phyloP scores from a whole-genome alignment of 2,113 vertebrate species.

The Phalacrocorax brasilianus region DNA sequence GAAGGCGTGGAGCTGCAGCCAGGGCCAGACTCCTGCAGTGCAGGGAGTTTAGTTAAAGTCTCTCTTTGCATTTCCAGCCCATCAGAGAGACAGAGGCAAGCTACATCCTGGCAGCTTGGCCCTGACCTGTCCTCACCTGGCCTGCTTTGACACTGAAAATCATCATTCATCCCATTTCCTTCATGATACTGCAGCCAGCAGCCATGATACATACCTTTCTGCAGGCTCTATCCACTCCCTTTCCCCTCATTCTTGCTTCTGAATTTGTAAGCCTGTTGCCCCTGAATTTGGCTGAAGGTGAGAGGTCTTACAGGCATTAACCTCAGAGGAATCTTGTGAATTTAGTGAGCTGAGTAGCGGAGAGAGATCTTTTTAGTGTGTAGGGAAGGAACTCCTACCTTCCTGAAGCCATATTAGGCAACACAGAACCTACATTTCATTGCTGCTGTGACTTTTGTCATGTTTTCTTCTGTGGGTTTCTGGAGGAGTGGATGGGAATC shows the following conservation, averaged over 20 bases:
- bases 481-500: constrained; percentile 22
- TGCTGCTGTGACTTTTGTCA: constrained; percentile 13
- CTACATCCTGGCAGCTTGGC: neutral
- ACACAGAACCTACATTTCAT: neutral
- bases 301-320: neutral
- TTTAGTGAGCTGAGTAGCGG: neutral
- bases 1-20: neutral
- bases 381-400: neutral
- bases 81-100: neutral
- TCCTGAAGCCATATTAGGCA: neutral
- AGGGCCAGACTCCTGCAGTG: neutral
- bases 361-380: neutral
- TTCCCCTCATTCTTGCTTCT: neutral
- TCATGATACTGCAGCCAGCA: neutral
- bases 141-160: neutral
- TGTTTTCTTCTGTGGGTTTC: constrained; percentile 41
- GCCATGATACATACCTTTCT: neutral
- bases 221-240: neutral
- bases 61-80: neutral
- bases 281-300: neutral
- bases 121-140: neutral
- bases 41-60: neutral
- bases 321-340: neutral
- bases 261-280: neutral
- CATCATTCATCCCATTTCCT: neutral